Percentiles rank a stretch among this genome's conserved stretches.
Evolutionary conservation across 1,140 invertebrate species (phyloP).

Genomic region (Atta texana): DNA sequence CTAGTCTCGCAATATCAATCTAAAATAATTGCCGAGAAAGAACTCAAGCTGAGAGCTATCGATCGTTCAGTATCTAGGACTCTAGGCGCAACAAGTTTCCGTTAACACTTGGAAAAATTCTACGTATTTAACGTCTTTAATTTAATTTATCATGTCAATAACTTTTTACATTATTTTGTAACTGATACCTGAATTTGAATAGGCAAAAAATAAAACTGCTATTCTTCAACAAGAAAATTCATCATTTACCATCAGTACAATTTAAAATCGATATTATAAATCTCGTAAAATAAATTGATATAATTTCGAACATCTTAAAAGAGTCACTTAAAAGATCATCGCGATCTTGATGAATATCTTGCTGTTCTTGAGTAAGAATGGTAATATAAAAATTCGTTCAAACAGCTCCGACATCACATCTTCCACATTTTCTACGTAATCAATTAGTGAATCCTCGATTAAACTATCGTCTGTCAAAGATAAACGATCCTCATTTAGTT

Average conservation of each 20-base stretch:
- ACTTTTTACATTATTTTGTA: background rate
- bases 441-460: background rate
- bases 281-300: background rate
- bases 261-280: background rate
- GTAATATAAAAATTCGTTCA: slow-evolving; percentile 5
- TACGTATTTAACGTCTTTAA: slow-evolving; percentile 12
- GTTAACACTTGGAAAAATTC: slow-evolving; percentile 51
- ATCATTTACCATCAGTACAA: background rate
- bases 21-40: slow-evolving; percentile 47
- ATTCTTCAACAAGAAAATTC: background rate
- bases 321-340: slow-evolving; percentile 13
- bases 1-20: slow-evolving; percentile 20
- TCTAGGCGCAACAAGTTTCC: slow-evolving; percentile 62
- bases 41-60: slow-evolving; percentile 33
- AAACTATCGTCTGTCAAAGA: background rate
- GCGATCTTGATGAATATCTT: slow-evolving; percentile 5
- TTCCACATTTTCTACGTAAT: background rate
- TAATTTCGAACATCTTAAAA: background rate
- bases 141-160: background rate
- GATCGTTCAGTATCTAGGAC: slow-evolving; percentile 38
- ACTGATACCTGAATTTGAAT: background rate
- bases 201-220: background rate
- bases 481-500: background rate
- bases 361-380: background rate
- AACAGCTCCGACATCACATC: background rate